Conservation (phyloP, 2,888 invertebrate species). For the Arctia plantaginis region DNA sequence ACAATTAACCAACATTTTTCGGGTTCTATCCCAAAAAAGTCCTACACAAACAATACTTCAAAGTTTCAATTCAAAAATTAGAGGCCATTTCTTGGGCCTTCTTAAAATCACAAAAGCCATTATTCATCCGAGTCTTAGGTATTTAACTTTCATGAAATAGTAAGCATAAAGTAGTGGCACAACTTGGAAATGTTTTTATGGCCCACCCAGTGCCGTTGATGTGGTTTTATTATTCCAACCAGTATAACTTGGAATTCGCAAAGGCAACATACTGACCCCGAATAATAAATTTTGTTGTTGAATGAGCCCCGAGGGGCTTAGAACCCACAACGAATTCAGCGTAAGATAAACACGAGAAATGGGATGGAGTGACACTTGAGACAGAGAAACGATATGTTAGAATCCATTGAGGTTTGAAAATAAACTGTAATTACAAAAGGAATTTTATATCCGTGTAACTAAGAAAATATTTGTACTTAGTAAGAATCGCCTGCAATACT, state of each 20-base stretch:
- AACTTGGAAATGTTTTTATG: slow-evolving; percentile 37
- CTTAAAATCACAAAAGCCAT: not conserved
- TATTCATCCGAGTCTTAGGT: not conserved
- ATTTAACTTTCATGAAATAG: slow-evolving; percentile 1
- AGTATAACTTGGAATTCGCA: slow-evolving; percentile 46
- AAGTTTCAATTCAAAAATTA: not conserved
- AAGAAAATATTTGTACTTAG: not conserved
- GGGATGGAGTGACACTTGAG: slow-evolving; percentile 29
- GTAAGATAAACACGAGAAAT: slow-evolving; percentile 45
- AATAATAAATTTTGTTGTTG: slow-evolving; percentile 52
- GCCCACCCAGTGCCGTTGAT: slow-evolving; percentile 30
- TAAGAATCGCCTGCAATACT: not conserved
- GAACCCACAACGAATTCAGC: slow-evolving; percentile 40
- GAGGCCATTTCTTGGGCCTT: not conserved
- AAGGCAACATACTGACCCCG: slow-evolving; percentile 56
- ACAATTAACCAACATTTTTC: slow-evolving; percentile 13
- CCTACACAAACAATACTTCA: slow-evolving; percentile 12
- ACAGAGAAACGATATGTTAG: slow-evolving; percentile 17
- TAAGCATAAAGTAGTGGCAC: slow-evolving; percentile 30
- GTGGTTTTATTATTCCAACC: slow-evolving; percentile 48
- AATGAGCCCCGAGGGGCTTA: slow-evolving; percentile 49
- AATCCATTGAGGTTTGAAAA: slow-evolving; percentile 11
- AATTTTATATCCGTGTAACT: not conserved
- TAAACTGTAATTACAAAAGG: not conserved
- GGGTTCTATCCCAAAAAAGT: slow-evolving; percentile 6